These are phyloP conservation scores for Brachylomia viminalis DNA, from an alignment of 2,888 invertebrate genomes.

Conservation along the genomic window DNA sequence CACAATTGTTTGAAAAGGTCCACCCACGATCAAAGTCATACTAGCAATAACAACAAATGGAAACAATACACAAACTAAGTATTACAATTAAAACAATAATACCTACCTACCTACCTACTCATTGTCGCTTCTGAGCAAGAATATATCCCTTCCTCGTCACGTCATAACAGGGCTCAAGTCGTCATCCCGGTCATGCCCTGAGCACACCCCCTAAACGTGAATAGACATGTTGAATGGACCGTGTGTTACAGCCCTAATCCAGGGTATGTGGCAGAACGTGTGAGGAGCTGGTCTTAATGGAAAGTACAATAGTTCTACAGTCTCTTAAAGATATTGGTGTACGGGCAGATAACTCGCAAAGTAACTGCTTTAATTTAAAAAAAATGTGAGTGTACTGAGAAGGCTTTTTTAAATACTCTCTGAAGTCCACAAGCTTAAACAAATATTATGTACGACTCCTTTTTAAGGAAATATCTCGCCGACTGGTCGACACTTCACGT, in stretches of 20 bases:
- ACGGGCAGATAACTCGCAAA: no score
- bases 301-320: conserved; percentile 5
- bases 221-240: conserved; percentile 39
- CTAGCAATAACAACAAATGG: no score
- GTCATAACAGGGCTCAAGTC: conserved; percentile 23
- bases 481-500: no score
- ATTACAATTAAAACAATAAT: neutral
- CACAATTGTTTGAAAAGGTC: neutral
- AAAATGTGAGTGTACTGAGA: no score
- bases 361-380: no score
- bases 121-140: neutral
- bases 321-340: no score
- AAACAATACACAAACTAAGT: neutral
- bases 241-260: conserved; percentile 38
- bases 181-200: conserved; percentile 30
- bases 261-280: neutral
- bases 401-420: no score
- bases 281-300: neutral
- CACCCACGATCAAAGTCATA: neutral
- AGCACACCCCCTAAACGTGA: conserved; percentile 12
- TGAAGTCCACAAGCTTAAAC: no score
- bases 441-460: no score
- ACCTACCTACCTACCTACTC: neutral
- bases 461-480: neutral
- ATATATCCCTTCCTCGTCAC: conserved; percentile 18